These are phyloP conservation scores for Callospermophilus lateralis DNA, from an alignment of 2,113 vertebrate species.

Conservation along the genomic window DNA sequence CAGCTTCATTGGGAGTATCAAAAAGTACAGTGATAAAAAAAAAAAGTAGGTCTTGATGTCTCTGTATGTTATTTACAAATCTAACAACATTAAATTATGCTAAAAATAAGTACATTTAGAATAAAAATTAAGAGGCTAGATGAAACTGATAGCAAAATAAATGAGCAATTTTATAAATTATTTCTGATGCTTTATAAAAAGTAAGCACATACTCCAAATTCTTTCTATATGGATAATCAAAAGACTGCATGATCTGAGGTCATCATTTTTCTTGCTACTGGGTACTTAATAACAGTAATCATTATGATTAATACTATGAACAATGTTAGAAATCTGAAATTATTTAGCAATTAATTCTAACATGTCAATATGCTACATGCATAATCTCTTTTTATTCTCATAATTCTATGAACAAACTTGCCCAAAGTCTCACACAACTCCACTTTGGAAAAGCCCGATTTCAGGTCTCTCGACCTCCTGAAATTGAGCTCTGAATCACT, in stretches of 20 bases:
- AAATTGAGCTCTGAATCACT: not conserved
- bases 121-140: not conserved
- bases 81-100: not conserved
- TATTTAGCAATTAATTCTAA: not conserved
- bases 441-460: not conserved
- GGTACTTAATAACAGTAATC: conserved; percentile 53
- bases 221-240: not conserved
- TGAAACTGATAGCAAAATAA: not conserved
- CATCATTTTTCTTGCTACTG: not conserved
- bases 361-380: not conserved
- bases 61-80: not conserved
- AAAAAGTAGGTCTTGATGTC: not conserved
- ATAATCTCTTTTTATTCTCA: not conserved
- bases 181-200: not conserved
- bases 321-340: not conserved
- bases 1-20: not conserved
- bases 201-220: conserved; percentile 44
- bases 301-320: conserved; percentile 20
- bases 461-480: not conserved
- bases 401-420: not conserved
- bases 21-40: not conserved
- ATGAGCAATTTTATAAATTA: not conserved
- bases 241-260: not conserved
- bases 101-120: not conserved
- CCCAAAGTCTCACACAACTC: not conserved